A percentile compares a stretch with the other conserved stretches of the same genome.
Conservation (phyloP, 2,113 vertebrate species). For the Mola mola region DNA sequence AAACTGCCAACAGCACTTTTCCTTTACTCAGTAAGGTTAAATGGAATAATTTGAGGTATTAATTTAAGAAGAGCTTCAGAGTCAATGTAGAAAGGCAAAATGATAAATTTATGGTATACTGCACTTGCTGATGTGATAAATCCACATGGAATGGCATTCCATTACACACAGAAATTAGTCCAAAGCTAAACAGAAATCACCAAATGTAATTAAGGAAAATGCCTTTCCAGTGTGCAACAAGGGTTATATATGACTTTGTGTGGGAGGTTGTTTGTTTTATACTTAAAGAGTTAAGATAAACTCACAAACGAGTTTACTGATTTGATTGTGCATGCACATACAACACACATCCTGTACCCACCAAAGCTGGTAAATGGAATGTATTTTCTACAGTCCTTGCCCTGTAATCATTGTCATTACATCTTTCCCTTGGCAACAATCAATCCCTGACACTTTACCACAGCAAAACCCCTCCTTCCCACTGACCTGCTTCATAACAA, state of each 20-base stretch:
- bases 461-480: conserved; percentile 2
- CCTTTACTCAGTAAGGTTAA: conserved; percentile 41
- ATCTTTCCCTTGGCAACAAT: conserved; percentile 47
- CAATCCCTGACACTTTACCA: conserved; percentile 48
- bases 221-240: conserved; percentile 6
- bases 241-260: not conserved
- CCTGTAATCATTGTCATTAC: conserved; percentile 58
- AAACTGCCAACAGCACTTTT: conserved; percentile 52
- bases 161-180: conserved; percentile 39
- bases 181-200: conserved; percentile 49
- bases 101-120: conserved; percentile 41
- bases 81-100: conserved; percentile 35
- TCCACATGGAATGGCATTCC: conserved; percentile 45
- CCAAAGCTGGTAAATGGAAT: not conserved
- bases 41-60: conserved; percentile 52
- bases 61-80: conserved; percentile 42
- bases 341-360: not conserved
- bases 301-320: not conserved
- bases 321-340: not conserved
- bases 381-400: conserved; percentile 28
- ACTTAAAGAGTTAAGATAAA: conserved; percentile 8
- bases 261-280: conserved; percentile 15
- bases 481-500: conserved; percentile 15
- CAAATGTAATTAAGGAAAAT: conserved; percentile 40
- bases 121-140: conserved; percentile 47